Base-by-base conservation (phyloP, 2,888 invertebrate species). In the Gandaritis pyraliata region DNA sequence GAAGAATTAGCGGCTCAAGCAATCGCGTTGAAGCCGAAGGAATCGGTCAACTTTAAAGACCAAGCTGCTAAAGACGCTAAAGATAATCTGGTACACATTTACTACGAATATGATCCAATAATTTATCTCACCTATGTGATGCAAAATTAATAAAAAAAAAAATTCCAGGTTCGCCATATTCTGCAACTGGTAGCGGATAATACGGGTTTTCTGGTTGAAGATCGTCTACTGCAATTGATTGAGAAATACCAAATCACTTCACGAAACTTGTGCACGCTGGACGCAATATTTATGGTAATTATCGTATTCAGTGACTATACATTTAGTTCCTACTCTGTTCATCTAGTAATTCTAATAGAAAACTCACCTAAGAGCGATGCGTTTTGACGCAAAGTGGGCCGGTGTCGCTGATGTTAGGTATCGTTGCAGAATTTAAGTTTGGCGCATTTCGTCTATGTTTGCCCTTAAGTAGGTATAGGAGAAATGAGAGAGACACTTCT, bases 201-300 rank as follows among this genome's bases (percentile, higher is more conserved):
- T 63, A 94, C 95, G 0, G 96, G 95, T 7, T 96, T 96, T 83
- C 83, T 97, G 30, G 93, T 96, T 0, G 97, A 97, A 81, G 94
- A 95, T 65, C 93, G 94, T 54, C 80, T 97, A 12, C 85, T 94
- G 12, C 88, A 90, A 57, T 92, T 97, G 15, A 88, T 97, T 4
- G 90, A 93, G 60, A 94, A 95, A n/a, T 95, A 95, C 73, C 85
- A 93, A 7, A 83, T 93, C 15, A 85, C 93, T 30, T 94, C 96
- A 48, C 93, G 94, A 73, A 93, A 94, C 60, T 84, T 97, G n/a
- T 94, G 97, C 61, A 94, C 94, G 54, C 86, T 97, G 55, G 96
- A 96, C 75, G 95, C 95, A 65, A 95, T 96, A 65, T 96, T 97
- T 82, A 93, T 94, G 82, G 96, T 95, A 13, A 41, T 15, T 36